Evolutionary conservation across 2,797 vertebrate genomes (phyloP).

Genomic region (Dermochelys coriacea): DNA sequence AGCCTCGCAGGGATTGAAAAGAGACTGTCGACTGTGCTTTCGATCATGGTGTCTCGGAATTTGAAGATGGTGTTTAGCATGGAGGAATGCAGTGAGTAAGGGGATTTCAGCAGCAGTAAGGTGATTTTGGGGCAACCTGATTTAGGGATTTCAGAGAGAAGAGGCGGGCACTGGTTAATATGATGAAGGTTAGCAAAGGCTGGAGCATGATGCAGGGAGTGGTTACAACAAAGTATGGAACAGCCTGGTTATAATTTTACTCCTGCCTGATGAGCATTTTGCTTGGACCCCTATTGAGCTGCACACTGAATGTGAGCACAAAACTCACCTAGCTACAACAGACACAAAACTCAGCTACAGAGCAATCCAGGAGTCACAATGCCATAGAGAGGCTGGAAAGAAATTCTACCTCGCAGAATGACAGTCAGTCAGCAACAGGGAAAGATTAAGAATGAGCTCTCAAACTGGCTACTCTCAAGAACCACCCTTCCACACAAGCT

Average conservation of each 20-base stretch:
- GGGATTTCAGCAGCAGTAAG: neutral
- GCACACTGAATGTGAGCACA: neutral
- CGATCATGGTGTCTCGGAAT: neutral
- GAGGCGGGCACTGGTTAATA: accelerated
- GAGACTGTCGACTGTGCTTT: neutral
- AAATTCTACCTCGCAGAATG: neutral
- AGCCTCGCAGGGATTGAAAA: neutral
- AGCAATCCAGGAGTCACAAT: neutral
- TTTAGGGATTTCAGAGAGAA: accelerated
- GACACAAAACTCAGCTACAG: neutral
- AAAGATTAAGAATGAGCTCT: too few species aligned
- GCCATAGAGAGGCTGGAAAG: neutral
- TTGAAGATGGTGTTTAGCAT: neutral
- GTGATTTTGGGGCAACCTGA: accelerated
- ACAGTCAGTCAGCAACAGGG: neutral
- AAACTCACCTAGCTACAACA: neutral
- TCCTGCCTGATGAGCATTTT: neutral
- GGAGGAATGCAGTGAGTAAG: neutral
- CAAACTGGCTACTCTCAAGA: too few species aligned
- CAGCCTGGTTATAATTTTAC: neutral
- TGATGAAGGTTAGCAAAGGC: neutral
- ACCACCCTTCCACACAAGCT: too few species aligned
- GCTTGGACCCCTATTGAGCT: neutral
- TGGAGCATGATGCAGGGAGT: neutral
- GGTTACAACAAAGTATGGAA: neutral